phyloP scores from a whole-genome alignment of 2,888 invertebrate genomes.

The Pandemis heparana region DNA sequence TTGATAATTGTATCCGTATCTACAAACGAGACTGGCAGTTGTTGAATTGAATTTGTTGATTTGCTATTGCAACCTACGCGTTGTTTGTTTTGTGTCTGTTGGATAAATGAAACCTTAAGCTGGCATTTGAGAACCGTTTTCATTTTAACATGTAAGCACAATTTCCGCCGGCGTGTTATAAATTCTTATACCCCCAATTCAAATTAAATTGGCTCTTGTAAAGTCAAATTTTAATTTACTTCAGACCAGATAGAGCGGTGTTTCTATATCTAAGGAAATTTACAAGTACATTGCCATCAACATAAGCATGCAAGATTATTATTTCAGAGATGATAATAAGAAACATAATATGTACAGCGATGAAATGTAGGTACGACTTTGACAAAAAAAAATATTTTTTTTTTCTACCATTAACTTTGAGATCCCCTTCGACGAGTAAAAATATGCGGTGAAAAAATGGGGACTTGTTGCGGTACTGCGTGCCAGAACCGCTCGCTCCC shows the following conservation, averaged over 20 bases:
- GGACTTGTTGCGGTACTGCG: slow-evolving; percentile 70
- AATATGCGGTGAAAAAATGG: slow-evolving; percentile 44
- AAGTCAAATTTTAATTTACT: neutral
- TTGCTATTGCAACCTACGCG: slow-evolving; percentile 5
- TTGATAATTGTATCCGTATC: slow-evolving; percentile 31
- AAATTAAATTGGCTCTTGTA: slow-evolving; percentile 14
- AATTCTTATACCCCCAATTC: neutral
- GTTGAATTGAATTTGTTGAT: slow-evolving; percentile 30
- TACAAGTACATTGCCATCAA: neutral
- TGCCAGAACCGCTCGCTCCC: slow-evolving; percentile 54
- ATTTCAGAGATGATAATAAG: neutral
- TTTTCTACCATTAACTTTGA: neutral
- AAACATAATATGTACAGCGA: neutral
- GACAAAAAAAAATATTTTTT: neutral
- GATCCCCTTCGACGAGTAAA: neutral
- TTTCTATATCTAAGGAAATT: neutral
- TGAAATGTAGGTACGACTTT: too few relatives aligned
- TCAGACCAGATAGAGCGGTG: neutral
- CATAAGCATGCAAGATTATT: neutral
- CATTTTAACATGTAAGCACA: slow-evolving; percentile 4
- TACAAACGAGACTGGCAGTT: slow-evolving; percentile 20
- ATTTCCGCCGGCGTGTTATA: slow-evolving; percentile 6
- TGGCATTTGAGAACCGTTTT: neutral
- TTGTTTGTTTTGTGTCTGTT: slow-evolving; percentile 2
- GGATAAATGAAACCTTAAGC: neutral